Conservation (phyloP, 2,797 vertebrate species). For the Echiichthys vipera region DNA sequence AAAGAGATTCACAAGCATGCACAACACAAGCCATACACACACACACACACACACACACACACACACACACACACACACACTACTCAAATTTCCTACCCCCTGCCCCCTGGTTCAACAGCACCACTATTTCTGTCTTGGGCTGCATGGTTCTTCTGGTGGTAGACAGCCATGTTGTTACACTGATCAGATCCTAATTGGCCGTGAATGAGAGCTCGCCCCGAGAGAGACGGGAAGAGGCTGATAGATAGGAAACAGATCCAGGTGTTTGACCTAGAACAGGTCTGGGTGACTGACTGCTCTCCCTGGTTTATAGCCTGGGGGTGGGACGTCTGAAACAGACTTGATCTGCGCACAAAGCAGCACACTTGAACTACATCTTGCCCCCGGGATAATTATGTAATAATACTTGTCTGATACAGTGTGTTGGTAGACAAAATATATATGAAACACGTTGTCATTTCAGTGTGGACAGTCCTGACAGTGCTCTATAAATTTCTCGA, state of each 20-base stretch:
- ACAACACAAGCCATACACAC: conserved; percentile 62
- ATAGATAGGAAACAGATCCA: conserved; percentile 63
- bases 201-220: conserved; percentile 50
- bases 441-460: conserved; percentile 56
- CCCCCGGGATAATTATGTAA: conserved; percentile 30
- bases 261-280: conserved; percentile 62
- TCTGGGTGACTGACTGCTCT: conserved; percentile 38
- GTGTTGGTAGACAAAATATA: conserved; percentile 31
- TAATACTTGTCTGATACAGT: conserved; percentile 33
- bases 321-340: conserved; percentile 40
- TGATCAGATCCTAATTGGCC: conserved; percentile 65
- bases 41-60: conserved; percentile 36
- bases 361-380: conserved; percentile 23
- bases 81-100: conserved; percentile 77
- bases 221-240: conserved; percentile 40
- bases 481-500: conserved; percentile 30
- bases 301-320: conserved; percentile 51
- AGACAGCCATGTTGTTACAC: conserved; percentile 66
- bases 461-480: conserved; percentile 35
- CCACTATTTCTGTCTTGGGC: conserved; percentile 79
- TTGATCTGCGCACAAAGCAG: conserved; percentile 2
- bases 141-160: conserved; percentile 54
- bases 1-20: conserved; percentile 78
- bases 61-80: conserved; percentile 35
- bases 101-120: conserved; percentile 71